Conservation (phyloP, 2,888 invertebrate genomes). For the Agrenia bidenticulata region DNA sequence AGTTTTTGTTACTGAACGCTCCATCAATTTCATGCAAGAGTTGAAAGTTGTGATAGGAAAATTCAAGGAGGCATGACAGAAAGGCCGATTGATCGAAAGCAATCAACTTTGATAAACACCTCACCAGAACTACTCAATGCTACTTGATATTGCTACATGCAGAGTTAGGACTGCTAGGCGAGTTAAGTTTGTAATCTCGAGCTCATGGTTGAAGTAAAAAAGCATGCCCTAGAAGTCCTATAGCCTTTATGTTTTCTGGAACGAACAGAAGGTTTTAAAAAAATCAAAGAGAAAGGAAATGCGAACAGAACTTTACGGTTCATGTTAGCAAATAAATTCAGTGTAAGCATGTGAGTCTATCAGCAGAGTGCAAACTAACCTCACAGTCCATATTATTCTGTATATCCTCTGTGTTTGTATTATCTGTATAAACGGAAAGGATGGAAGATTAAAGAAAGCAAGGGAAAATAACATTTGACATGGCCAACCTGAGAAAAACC, state of each 20-base stretch:
- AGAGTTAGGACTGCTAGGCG: no score
- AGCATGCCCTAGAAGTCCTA: no score
- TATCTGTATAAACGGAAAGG: neutral
- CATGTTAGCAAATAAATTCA: constrained; percentile 33
- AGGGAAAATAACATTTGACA: no score
- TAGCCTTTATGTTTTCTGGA: no score
- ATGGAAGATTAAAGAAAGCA: neutral
- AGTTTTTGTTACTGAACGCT: constrained; percentile 1
- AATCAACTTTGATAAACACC: constrained; percentile 9
- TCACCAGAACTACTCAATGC: no score
- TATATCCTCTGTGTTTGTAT: neutral
- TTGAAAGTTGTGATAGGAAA: constrained; percentile 3
- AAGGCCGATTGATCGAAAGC: constrained; percentile 5
- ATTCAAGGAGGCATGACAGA: constrained; percentile 6
- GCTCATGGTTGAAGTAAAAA: no score
- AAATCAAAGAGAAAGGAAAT: constrained; percentile 17
- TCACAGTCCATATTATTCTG: constrained; percentile 2
- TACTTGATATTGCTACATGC: no score
- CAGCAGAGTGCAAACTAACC: constrained; percentile 20
- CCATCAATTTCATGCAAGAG: constrained; percentile 4
- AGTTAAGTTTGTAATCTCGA: no score
- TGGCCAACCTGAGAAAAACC: no score
- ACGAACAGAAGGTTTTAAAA: neutral
- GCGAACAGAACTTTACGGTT: constrained; percentile 28
- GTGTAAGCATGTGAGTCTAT: constrained; percentile 26